phyloP scores from a whole-genome alignment of 2,113 vertebrate genomes.

The Syngnathus floridae region DNA sequence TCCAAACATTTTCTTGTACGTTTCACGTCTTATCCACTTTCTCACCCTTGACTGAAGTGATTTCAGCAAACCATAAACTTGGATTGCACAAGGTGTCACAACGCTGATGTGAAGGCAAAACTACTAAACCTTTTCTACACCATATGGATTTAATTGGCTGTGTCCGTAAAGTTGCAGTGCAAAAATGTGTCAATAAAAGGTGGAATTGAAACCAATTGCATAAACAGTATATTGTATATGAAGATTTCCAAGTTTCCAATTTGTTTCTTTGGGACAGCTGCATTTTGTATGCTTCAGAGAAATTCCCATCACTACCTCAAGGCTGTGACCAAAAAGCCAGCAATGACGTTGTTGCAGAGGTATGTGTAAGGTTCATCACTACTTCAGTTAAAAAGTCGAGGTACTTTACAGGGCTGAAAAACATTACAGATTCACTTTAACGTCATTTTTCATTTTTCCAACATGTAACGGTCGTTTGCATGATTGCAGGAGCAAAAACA shows the following conservation, averaged over 20 bases:
- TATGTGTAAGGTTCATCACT: constrained; percentile 37
- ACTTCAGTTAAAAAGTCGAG: constrained; percentile 19
- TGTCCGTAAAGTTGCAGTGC: background rate
- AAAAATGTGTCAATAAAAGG: background rate
- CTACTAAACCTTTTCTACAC: constrained; percentile 6
- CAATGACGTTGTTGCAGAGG: constrained; percentile 16
- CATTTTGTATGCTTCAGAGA: constrained; percentile 14
- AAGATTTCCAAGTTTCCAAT: constrained; percentile 13
- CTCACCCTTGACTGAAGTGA: constrained; percentile 26
- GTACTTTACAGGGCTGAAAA: constrained; percentile 11
- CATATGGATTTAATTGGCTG: background rate
- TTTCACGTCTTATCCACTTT: constrained; percentile 35
- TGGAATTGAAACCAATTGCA: background rate
- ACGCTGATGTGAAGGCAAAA: constrained; percentile 35
- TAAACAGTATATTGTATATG: background rate
- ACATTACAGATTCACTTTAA: constrained; percentile 10
- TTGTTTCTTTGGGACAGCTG: constrained; percentile 12
- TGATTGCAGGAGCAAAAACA: constrained; percentile 30
- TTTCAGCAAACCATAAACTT: constrained; percentile 11
- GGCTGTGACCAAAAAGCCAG: constrained; percentile 26
- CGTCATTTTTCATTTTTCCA: constrained; percentile 19
- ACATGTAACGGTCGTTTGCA: constrained; percentile 12
- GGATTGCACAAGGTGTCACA: constrained; percentile 22
- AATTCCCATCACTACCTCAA: constrained; percentile 6
- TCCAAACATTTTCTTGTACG: constrained; percentile 28